phyloP scores from a whole-genome alignment of 2,113 vertebrate genomes.

The Apistogramma diplotaenia region DNA sequence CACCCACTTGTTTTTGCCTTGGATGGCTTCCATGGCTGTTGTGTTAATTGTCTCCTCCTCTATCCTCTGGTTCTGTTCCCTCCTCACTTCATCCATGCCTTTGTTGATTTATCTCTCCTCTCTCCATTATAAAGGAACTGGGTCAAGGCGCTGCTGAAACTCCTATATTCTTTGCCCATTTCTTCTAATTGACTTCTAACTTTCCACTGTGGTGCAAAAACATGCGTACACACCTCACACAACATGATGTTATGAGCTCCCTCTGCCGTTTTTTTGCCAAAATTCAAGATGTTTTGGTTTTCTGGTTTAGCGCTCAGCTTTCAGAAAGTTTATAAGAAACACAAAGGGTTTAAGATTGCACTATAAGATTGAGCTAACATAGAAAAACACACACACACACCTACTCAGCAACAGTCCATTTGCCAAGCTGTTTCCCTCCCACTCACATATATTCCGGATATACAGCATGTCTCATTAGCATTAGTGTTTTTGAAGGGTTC shows the following conservation, averaged over 20 bases:
- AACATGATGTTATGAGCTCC: not conserved
- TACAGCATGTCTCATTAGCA: slow-evolving; percentile 15
- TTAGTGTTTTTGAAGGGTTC: not conserved
- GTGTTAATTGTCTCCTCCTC: slow-evolving; percentile 40
- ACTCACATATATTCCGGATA: slow-evolving; percentile 15
- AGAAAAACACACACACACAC: slow-evolving; percentile 6
- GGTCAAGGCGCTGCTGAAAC: slow-evolving; percentile 27
- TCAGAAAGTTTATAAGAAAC: not conserved
- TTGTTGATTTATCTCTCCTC: slow-evolving; percentile 37
- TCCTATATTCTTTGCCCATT: not conserved
- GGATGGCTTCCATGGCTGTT: slow-evolving; percentile 13
- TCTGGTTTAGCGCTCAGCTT: not conserved
- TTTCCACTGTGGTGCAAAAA: slow-evolving; percentile 1
- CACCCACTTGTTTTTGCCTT: slow-evolving; percentile 22
- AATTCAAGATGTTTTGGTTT: slow-evolving; percentile 24
- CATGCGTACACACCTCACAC: not conserved
- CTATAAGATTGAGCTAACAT: not conserved
- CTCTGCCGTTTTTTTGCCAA: not conserved
- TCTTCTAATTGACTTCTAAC: slow-evolving; percentile 7
- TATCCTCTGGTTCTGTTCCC: slow-evolving; percentile 14
- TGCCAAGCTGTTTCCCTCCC: slow-evolving; percentile 9
- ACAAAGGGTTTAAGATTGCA: slow-evolving; percentile 11
- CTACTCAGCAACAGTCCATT: slow-evolving; percentile 11
- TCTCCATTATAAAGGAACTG: slow-evolving; percentile 28
- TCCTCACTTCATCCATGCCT: slow-evolving; percentile 9